A percentile compares a stretch with the other conserved stretches of the same genome.
phyloP scores from a whole-genome alignment of 2,797 vertebrate genomes.

The Carduelis carduelis region DNA sequence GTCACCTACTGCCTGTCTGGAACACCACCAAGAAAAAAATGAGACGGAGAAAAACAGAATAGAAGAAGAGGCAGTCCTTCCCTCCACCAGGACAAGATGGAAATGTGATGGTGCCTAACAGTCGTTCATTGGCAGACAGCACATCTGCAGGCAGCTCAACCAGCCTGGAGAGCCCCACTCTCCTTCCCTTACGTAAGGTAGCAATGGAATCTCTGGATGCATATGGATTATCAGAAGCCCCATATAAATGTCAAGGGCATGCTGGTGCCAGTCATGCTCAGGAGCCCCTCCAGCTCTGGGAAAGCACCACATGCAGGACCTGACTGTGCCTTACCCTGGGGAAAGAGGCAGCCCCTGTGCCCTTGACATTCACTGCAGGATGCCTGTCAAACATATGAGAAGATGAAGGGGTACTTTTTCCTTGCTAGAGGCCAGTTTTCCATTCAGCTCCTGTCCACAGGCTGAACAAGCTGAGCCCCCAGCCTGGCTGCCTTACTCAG shows the following conservation, averaged over 20 bases:
- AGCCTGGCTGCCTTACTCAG: background rate
- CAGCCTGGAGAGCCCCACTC: background rate
- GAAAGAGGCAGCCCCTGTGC: background rate
- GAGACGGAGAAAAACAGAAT: fast-evolving
- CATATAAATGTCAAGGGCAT: fast-evolving
- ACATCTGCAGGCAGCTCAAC: background rate
- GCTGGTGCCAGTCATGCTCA: background rate
- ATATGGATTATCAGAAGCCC: fast-evolving
- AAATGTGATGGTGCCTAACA: background rate
- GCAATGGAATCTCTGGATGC: background rate
- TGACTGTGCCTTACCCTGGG: background rate
- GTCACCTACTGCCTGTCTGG: background rate
- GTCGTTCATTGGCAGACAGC: background rate
- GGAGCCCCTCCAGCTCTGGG: background rate
- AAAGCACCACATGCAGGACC: background rate
- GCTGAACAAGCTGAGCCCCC: background rate
- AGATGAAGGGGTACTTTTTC: background rate
- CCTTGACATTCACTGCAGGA: background rate
- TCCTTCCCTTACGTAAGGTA: background rate
- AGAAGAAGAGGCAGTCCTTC: background rate
- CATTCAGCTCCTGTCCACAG: background rate
- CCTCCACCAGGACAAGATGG: background rate
- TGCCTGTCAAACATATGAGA: background rate
- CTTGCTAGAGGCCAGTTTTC: background rate
- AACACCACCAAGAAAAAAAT: background rate